Percentiles rank a stretch among this genome's conserved stretches.
phyloP scores from a whole-genome alignment of 2,888 invertebrate genomes.

The Priocnemis perturbator region DNA sequence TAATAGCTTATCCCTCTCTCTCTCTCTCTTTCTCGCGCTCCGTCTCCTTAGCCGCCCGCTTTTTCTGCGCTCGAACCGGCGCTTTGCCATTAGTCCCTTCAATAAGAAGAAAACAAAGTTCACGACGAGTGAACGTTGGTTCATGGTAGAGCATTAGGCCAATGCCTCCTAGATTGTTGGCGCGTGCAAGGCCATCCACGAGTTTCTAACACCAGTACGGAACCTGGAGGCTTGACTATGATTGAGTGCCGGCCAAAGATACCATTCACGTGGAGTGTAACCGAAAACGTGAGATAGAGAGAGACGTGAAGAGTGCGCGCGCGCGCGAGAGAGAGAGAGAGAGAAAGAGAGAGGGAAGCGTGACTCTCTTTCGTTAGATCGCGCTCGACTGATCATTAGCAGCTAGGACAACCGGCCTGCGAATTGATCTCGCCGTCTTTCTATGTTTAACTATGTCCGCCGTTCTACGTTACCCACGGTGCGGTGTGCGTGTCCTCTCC shows the following conservation, averaged over 20 bases:
- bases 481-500: too few relatives aligned
- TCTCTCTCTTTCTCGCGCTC: constrained; percentile 1
- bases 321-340: too few relatives aligned
- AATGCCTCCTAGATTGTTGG: constrained; percentile 60
- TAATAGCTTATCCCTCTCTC: constrained; percentile 14
- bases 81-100: constrained; percentile 29
- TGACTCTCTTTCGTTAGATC: constrained; percentile 25
- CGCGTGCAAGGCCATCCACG: constrained; percentile 63
- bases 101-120: constrained; percentile 39
- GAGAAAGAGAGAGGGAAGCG: neutral
- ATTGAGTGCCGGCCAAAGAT: constrained; percentile 33
- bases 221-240: constrained; percentile 24
- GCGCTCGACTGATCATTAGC: constrained; percentile 37
- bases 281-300: neutral
- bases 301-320: too few relatives aligned
- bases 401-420: constrained; percentile 13
- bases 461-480: too few relatives aligned
- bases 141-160: constrained; percentile 50
- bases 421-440: constrained; percentile 23
- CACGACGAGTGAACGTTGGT: constrained; percentile 28
- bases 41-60: neutral
- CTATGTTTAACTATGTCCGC: too few relatives aligned
- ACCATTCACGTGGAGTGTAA: constrained; percentile 26
- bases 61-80: constrained; percentile 17
- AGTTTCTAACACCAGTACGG: neutral